phyloP scores from a whole-genome alignment of 2,113 vertebrate genomes.

The Mus spicilegus region DNA sequence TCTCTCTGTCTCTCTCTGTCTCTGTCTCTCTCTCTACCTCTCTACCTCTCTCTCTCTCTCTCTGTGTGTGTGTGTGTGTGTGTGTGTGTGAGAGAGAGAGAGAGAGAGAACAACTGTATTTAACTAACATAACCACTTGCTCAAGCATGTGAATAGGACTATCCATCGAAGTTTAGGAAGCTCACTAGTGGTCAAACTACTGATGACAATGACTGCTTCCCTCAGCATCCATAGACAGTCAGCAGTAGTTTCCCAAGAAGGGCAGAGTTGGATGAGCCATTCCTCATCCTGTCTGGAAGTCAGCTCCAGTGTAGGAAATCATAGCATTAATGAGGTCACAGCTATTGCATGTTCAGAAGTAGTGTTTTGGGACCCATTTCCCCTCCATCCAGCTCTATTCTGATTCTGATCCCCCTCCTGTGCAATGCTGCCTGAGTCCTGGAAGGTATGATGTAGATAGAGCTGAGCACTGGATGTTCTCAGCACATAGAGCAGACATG shows the following conservation, averaged over 20 bases:
- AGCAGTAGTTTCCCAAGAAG: neutral
- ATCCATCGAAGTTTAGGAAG: neutral
- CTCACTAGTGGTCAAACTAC: neutral
- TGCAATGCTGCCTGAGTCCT: neutral
- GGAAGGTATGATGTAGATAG: too few species aligned
- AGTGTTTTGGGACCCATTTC: neutral
- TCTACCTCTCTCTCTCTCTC: too few species aligned
- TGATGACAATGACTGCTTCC: neutral
- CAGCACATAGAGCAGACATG: neutral
- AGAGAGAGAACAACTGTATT: neutral
- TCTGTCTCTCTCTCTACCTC: too few species aligned
- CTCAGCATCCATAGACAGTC: neutral
- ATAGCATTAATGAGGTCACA: neutral
- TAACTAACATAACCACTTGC: too few species aligned
- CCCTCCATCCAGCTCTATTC: neutral
- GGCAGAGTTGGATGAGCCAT: neutral
- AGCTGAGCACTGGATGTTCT: neutral
- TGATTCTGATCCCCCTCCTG: neutral
- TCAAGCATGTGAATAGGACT: too few species aligned
- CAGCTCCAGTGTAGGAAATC: neutral
- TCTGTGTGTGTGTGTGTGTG: too few species aligned
- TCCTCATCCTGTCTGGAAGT: neutral
- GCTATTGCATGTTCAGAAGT: neutral
- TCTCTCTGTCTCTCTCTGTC: too few species aligned
- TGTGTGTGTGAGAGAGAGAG: too few species aligned